Base-by-base conservation (phyloP, 1,140 invertebrate species). In the Colletes latitarsis region DNA sequence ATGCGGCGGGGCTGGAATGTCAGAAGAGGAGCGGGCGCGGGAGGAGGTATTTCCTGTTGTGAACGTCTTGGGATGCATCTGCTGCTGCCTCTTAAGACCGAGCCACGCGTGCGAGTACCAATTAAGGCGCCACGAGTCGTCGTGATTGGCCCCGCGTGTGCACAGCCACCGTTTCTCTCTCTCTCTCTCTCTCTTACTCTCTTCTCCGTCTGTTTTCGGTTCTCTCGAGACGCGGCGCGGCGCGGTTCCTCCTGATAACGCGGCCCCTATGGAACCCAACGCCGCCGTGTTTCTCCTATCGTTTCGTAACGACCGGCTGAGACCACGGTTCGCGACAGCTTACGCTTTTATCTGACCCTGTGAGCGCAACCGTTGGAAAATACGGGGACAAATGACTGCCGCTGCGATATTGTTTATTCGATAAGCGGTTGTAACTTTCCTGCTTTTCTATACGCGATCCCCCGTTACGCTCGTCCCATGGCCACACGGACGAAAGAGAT, bases 11-110 rank as follows among this genome's bases (percentile, higher is more conserved):
- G 79, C 55, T 70, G 82, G 81, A 82, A 88, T 77, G 73, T 52
- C 62, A 41, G 75, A 75, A 70, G 81, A 77, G 74, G 67, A 81
- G 76, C 66, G 82, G 62, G 71, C 71, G 80, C 58, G 82, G 73
- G 85, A 89, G 88, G 88, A 92, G 86, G 85, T 91, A 92, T 92
- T 92, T 93, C 92, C 92, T 93, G 92, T 93, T 92, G 90, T 90
- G 89, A 92, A 90, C 91, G 89, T 92, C 92, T 92, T 91, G 83
- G 88, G 91, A 90, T 91, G 92, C 92, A 92, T 93, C 92, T 92
- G 91, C 90, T 79, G 57, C 69, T 73, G 77, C 82, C 78, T 87
- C 78, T 84, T 78, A 87, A 87, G 68, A 58, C 55, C 21, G 72
- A 87, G 75, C 78, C 74, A 87, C 82, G 86, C 88, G 85, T 82